Conservation (phyloP, 2,113 vertebrate genomes). For the Lepisosteus oculatus region DNA sequence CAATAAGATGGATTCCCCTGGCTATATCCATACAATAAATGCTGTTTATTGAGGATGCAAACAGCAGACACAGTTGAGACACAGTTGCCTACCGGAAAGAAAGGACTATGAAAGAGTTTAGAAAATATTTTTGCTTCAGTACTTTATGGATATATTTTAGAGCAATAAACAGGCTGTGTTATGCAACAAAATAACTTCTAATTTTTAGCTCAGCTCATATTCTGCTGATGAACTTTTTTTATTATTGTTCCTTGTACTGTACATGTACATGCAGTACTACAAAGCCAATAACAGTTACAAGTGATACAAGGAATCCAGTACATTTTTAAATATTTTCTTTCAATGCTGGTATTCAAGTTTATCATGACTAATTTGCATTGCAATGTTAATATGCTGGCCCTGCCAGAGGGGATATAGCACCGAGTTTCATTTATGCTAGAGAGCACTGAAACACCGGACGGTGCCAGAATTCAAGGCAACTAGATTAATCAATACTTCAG, state of each 20-base stretch:
- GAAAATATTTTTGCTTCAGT: too few species aligned
- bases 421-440: slow-evolving; percentile 66
- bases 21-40: too few species aligned
- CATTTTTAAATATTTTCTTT: slow-evolving; percentile 19
- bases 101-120: too few species aligned
- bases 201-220: too few species aligned
- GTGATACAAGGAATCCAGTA: neutral
- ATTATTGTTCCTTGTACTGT: neutral
- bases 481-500: slow-evolving; percentile 29
- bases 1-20: too few species aligned
- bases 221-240: too few species aligned
- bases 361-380: slow-evolving; percentile 71
- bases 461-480: slow-evolving; percentile 45
- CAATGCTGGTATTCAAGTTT: slow-evolving; percentile 61
- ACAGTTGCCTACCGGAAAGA: too few species aligned
- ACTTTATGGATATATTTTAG: too few species aligned
- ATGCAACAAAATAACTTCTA: too few species aligned
- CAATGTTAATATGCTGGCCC: slow-evolving; percentile 66
- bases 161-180: too few species aligned
- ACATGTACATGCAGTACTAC: neutral
- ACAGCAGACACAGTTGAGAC: too few species aligned
- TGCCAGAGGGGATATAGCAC: slow-evolving; percentile 69
- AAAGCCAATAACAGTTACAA: neutral
- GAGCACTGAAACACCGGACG: slow-evolving; percentile 22
- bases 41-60: too few species aligned